Conservation (phyloP, 2,797 vertebrate species). For the Oryzias dopingdopingensis region DNA sequence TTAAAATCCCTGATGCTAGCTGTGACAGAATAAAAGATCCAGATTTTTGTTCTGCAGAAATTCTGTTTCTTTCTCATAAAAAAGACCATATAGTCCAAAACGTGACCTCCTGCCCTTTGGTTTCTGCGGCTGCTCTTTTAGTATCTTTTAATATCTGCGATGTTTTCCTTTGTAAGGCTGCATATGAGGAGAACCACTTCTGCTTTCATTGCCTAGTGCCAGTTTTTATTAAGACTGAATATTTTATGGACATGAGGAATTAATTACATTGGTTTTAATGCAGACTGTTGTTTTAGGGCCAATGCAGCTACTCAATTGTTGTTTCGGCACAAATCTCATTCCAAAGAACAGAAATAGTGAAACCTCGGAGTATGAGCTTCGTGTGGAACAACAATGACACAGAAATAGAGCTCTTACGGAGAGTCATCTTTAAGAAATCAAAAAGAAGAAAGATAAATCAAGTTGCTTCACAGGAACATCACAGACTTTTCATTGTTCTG, state of each 20-base stretch:
- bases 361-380: constrained; percentile 70
- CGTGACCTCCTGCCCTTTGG: constrained; percentile 11
- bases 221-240: constrained; percentile 59
- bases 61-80: not conserved
- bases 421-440: constrained; percentile 28
- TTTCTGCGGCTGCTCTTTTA: constrained; percentile 8
- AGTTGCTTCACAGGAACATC: constrained; percentile 49
- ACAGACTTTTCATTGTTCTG: constrained; percentile 62
- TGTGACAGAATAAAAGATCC: not conserved
- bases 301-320: constrained; percentile 61
- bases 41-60: not conserved
- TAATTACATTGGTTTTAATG: constrained; percentile 61
- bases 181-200: constrained; percentile 43
- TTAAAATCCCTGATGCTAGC: too few species aligned
- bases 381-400: constrained; percentile 67
- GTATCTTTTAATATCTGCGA: constrained; percentile 4
- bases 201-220: constrained; percentile 49
- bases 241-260: constrained; percentile 58
- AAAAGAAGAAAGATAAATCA: constrained; percentile 48
- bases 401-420: constrained; percentile 53
- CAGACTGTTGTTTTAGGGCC: constrained; percentile 70
- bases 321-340: constrained; percentile 71
- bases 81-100: not conserved
- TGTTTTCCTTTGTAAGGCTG: constrained; percentile 36
- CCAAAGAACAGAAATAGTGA: constrained; percentile 67